Conservation (phyloP, 2,888 invertebrate genomes). For the Sceliomorpha sp. region DNA sequence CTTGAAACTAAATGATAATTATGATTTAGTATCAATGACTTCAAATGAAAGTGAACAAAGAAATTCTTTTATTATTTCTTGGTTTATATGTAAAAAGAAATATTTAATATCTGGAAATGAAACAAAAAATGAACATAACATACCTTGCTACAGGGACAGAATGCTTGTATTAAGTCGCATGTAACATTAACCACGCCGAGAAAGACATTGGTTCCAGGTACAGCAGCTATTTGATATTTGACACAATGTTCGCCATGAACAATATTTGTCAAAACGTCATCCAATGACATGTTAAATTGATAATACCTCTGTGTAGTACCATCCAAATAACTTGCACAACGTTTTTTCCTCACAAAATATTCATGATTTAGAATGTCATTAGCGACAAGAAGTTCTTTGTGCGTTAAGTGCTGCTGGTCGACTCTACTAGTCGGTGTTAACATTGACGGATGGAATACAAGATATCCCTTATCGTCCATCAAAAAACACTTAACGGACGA, state of each 20-base stretch:
- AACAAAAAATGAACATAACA: too few species aligned
- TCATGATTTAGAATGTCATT: slow-evolving; percentile 94
- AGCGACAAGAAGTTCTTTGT: slow-evolving; percentile 93
- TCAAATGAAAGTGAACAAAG: too few species aligned
- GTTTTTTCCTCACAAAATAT: slow-evolving; percentile 89
- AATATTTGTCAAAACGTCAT: slow-evolving; percentile 89
- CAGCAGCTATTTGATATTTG: slow-evolving; percentile 90
- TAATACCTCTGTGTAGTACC: slow-evolving; percentile 91
- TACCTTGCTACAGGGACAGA: slow-evolving; percentile 95
- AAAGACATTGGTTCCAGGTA: slow-evolving; percentile 93
- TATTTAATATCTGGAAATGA: too few species aligned
- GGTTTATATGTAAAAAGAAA: too few species aligned
- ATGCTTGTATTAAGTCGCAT: slow-evolving; percentile 89
- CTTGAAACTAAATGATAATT: too few species aligned
- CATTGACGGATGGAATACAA: slow-evolving; percentile 92
- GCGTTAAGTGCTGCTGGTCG: slow-evolving; percentile 93
- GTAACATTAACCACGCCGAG: slow-evolving; percentile 93
- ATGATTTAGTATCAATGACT: too few species aligned
- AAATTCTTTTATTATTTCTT: too few species aligned
- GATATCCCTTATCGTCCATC: slow-evolving; percentile 93
- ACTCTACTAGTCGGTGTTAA: slow-evolving; percentile 86
- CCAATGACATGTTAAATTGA: slow-evolving; percentile 90
- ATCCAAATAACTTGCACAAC: slow-evolving; percentile 92
- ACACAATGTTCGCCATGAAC: slow-evolving; percentile 94
- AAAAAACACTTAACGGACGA: slow-evolving; percentile 90